Evolutionary conservation across 2,888 invertebrate species (phyloP).

Genomic region (Adineta ricciae): DNA sequence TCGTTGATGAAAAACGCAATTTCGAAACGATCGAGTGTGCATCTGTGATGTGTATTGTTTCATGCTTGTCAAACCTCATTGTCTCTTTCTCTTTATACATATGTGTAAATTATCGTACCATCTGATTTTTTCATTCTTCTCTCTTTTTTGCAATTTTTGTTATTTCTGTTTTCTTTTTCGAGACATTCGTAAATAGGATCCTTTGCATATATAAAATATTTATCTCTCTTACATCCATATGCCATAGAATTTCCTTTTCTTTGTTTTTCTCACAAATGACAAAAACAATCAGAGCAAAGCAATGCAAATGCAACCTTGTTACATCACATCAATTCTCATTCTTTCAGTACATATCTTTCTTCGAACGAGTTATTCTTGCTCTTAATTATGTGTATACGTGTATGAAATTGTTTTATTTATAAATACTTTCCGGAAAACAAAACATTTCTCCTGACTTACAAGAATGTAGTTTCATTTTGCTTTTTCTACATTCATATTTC

Average conservation of each 20-base stretch:
- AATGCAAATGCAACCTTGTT: not conserved
- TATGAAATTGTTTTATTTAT: not conserved
- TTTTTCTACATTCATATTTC: not conserved
- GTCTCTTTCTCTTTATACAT: not conserved
- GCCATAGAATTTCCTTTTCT: not conserved
- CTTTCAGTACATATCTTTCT: not conserved
- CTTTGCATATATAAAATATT: not conserved
- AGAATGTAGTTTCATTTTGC: not conserved
- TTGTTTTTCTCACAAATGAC: not conserved
- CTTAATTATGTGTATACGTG: not conserved
- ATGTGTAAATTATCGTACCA: not conserved
- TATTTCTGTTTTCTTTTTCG: not conserved
- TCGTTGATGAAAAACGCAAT: not conserved
- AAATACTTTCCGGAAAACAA: not conserved
- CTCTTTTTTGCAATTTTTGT: not conserved
- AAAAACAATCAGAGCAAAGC: not conserved
- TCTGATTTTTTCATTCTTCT: not conserved
- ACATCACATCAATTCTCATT: too few species aligned
- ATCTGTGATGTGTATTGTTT: not conserved
- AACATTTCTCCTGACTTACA: not conserved
- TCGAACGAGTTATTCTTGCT: not conserved
- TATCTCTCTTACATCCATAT: not conserved
- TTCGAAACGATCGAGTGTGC: slow-evolving; percentile 19
- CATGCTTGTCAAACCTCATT: not conserved
- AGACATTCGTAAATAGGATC: not conserved